These are phyloP conservation scores for Formica selysi DNA, from an alignment of 1,140 invertebrate species.

Conservation along the genomic window DNA sequence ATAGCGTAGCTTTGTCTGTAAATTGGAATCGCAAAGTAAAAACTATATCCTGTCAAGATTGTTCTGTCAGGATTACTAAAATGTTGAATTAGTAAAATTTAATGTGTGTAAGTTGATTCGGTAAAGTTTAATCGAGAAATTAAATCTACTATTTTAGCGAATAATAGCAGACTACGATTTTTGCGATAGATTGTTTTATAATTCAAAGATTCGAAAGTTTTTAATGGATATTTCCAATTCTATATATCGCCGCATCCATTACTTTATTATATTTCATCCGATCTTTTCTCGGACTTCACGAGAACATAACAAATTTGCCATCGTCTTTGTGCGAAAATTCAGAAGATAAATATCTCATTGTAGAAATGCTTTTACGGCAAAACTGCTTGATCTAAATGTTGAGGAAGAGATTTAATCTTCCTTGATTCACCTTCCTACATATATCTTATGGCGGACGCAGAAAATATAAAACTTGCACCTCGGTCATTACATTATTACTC, in stretches of 20 bases:
- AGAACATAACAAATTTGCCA: constrained; percentile 72
- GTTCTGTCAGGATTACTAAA: not conserved
- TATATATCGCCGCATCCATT: constrained; percentile 66
- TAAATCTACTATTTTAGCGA: not conserved
- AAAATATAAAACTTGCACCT: constrained; percentile 25
- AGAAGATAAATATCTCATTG: constrained; percentile 52
- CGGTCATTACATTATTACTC: constrained; percentile 28
- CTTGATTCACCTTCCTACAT: constrained; percentile 11
- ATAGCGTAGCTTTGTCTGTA: constrained; percentile 17
- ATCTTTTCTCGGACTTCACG: not conserved
- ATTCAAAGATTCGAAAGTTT: constrained; percentile 35
- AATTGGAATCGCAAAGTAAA: constrained; percentile 20
- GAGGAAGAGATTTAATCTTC: constrained; percentile 46
- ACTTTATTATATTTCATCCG: constrained; percentile 67
- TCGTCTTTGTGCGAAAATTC: constrained; percentile 40
- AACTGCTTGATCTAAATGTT: constrained; percentile 26
- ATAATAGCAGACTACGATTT: constrained; percentile 16
- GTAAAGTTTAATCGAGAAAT: constrained; percentile 18
- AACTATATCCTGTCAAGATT: not conserved
- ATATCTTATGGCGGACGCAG: not conserved
- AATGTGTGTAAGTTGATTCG: not conserved
- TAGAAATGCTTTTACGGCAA: constrained; percentile 21
- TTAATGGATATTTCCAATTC: constrained; percentile 42
- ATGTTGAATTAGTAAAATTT: not conserved
- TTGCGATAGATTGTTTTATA: constrained; percentile 31